phyloP scores from a whole-genome alignment of 1,140 invertebrate species.

The Adoxophyes honmai region DNA sequence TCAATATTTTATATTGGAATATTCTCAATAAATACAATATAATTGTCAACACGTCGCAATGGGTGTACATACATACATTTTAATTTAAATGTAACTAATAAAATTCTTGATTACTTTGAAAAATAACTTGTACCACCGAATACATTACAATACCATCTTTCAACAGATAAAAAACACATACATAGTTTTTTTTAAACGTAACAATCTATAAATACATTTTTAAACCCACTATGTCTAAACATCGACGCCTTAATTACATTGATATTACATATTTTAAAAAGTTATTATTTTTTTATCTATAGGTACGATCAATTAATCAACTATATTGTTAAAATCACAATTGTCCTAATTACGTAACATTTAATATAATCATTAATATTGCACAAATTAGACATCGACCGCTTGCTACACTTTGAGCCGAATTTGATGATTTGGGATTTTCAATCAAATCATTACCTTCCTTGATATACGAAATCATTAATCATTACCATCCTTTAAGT shows the following conservation, averaged over 20 bases:
- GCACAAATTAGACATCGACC: constrained; percentile 63
- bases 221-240: constrained; percentile 60
- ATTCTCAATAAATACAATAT: constrained; percentile 59
- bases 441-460: not conserved
- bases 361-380: constrained; percentile 53
- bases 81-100: constrained; percentile 38
- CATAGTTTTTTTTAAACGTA: constrained; percentile 36
- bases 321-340: constrained; percentile 73
- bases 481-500: no score
- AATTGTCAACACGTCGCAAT: constrained; percentile 64
- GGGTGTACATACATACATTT: constrained; percentile 54
- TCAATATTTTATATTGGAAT: constrained; percentile 72
- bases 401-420: constrained; percentile 46
- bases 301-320: constrained; percentile 65
- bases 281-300: constrained; percentile 48
- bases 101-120: constrained; percentile 8
- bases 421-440: constrained; percentile 7
- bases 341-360: constrained; percentile 65
- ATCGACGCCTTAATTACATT: constrained; percentile 56
- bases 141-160: constrained; percentile 5
- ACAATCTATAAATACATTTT: constrained; percentile 65
- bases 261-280: constrained; percentile 60
- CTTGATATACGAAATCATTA: no score
- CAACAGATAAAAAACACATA: constrained; percentile 26
- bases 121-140: constrained; percentile 4